Percentiles rank a stretch among this genome's conserved stretches.
Conservation (phyloP, 2,113 vertebrate species). For the Taxidea taxus region DNA sequence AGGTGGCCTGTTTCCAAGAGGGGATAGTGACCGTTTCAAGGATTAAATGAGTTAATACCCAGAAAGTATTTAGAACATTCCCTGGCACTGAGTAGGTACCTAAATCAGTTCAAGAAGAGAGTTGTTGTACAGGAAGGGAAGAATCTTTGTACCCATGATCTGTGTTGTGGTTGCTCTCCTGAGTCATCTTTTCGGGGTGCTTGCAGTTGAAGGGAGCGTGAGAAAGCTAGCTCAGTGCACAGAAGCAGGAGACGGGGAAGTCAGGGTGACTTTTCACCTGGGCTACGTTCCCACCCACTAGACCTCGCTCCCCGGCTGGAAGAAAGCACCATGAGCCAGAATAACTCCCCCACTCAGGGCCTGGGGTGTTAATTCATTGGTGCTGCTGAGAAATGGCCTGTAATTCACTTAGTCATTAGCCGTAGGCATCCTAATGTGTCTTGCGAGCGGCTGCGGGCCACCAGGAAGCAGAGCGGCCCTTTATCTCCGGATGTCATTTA, state of each 20-base stretch:
- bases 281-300: background rate
- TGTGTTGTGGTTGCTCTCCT: background rate
- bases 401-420: slow-evolving; percentile 32
- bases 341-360: background rate
- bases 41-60: background rate
- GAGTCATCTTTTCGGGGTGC: background rate
- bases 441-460: background rate
- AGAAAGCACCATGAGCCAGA: rapidly evolving
- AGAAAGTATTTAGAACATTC: background rate
- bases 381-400: background rate
- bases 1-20: background rate
- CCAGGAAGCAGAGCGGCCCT: background rate
- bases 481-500: background rate
- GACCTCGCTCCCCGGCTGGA: background rate
- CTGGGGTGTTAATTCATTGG: background rate
- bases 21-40: background rate
- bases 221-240: background rate
- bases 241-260: background rate
- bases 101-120: background rate
- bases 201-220: background rate
- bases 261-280: background rate
- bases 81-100: background rate
- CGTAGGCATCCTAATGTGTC: background rate
- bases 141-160: background rate
- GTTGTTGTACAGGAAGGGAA: background rate